These are phyloP conservation scores for Brachionus paranguensis DNA, from an alignment of 1,140 invertebrate species.

Conservation along the genomic window DNA sequence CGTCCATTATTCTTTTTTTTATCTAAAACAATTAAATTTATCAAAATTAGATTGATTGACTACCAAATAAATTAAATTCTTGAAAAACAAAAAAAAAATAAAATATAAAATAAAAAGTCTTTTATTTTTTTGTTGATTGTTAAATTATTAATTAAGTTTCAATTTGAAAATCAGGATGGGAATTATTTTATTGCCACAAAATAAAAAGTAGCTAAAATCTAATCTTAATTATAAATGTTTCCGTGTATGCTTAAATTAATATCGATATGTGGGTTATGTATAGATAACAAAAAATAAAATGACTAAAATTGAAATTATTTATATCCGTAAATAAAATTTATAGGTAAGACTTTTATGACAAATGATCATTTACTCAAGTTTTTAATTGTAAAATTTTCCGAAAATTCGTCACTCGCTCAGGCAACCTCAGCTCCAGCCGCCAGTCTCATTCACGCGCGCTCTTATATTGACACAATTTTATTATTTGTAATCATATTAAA, in stretches of 20 bases:
- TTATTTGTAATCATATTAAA: slow-evolving; percentile 23
- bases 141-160: slow-evolving; percentile 15
- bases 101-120: neutral
- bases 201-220: slow-evolving; percentile 2
- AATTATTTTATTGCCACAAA: slow-evolving; percentile 13
- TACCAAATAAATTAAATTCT: slow-evolving; percentile 13
- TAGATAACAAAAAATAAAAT: neutral
- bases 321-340: slow-evolving; percentile 34
- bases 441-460: neutral
- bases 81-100: neutral
- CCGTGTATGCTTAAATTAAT: slow-evolving; percentile 9
- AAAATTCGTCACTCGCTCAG: slow-evolving; percentile 14
- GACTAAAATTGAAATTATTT: slow-evolving; percentile 30
- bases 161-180: slow-evolving; percentile 29
- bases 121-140: neutral
- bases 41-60: slow-evolving; percentile 7
- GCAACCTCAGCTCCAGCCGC: neutral
- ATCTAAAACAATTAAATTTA: slow-evolving; percentile 18
- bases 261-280: slow-evolving; percentile 4
- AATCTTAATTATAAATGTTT: slow-evolving; percentile 38
- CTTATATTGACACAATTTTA: slow-evolving; percentile 9
- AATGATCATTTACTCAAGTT: slow-evolving; percentile 34
- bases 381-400: slow-evolving; percentile 22
- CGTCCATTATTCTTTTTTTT: slow-evolving; percentile 16
- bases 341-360: slow-evolving; percentile 34